A percentile compares a stretch with the other conserved stretches of the same genome.
These are phyloP conservation scores for Tineola bisselliella DNA, from an alignment of 2,888 invertebrate species.

Conservation along the genomic window DNA sequence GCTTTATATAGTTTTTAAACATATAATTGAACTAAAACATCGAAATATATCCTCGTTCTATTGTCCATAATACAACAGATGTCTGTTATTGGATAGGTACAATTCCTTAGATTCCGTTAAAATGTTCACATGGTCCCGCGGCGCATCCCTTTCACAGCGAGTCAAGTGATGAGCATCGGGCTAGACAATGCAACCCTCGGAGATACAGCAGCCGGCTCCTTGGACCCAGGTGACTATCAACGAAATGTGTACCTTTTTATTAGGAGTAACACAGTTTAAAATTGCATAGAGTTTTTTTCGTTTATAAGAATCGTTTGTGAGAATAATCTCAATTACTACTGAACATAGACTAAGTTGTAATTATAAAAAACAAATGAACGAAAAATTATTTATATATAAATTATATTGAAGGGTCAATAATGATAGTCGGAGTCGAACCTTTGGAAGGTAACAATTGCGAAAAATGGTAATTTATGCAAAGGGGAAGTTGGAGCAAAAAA, in stretches of 20 bases:
- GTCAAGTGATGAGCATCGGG: slow-evolving; percentile 54
- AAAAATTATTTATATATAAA: slow-evolving; percentile 1
- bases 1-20: too few species aligned
- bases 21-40: neutral
- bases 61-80: slow-evolving; percentile 27
- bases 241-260: slow-evolving; percentile 25
- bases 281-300: slow-evolving; percentile 8
- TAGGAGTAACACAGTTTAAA: slow-evolving; percentile 16
- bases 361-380: slow-evolving; percentile 19
- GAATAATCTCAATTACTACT: slow-evolving; percentile 25
- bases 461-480: slow-evolving; percentile 64
- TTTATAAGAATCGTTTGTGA: neutral
- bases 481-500: slow-evolving; percentile 59
- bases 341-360: too few species aligned
- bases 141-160: slow-evolving; percentile 59
- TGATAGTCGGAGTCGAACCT: slow-evolving; percentile 16
- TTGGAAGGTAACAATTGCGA: slow-evolving; percentile 29
- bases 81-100: slow-evolving; percentile 24
- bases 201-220: slow-evolving; percentile 24
- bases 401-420: neutral
- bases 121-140: slow-evolving; percentile 43
- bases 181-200: slow-evolving; percentile 45
- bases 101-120: slow-evolving; percentile 49
- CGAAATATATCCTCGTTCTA: slow-evolving; percentile 40
- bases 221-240: slow-evolving; percentile 15